phyloP scores from a whole-genome alignment of 2,797 vertebrate genomes.

The Erithacus rubecula region DNA sequence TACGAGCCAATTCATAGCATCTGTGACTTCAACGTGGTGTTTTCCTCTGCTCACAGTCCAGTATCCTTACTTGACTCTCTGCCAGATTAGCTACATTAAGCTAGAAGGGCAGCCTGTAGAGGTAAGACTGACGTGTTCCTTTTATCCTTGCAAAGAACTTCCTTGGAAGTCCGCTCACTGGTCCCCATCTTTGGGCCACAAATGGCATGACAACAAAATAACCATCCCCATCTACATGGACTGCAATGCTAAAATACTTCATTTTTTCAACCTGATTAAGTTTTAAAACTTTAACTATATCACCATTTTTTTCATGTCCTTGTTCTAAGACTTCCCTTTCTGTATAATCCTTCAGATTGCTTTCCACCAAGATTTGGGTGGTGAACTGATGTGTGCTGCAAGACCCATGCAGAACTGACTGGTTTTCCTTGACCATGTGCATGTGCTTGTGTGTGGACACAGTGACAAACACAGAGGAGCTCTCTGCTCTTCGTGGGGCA shows the following conservation, averaged over 20 bases:
- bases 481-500: neutral
- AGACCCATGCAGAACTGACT: neutral
- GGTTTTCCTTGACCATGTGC: accelerated
- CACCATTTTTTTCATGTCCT: neutral
- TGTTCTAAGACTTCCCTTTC: neutral
- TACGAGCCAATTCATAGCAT: neutral
- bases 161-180: neutral
- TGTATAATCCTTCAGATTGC: neutral
- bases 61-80: neutral
- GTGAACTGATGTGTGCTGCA: neutral
- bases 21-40: neutral
- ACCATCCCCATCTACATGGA: neutral
- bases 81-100: neutral
- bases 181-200: neutral
- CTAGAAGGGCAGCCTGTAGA: neutral
- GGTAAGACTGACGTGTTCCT: neutral
- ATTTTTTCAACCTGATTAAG: neutral
- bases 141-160: neutral
- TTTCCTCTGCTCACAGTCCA: neutral
- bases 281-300: neutral
- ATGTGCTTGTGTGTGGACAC: neutral
- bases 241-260: neutral
- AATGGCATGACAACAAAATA: neutral
- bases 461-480: neutral
- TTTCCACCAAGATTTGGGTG: neutral